Evolutionary conservation across 1,140 invertebrate genomes (phyloP), one percentile per base, ranked within the genome.

Genomic region (Schmidtea mediterranea): DNA sequence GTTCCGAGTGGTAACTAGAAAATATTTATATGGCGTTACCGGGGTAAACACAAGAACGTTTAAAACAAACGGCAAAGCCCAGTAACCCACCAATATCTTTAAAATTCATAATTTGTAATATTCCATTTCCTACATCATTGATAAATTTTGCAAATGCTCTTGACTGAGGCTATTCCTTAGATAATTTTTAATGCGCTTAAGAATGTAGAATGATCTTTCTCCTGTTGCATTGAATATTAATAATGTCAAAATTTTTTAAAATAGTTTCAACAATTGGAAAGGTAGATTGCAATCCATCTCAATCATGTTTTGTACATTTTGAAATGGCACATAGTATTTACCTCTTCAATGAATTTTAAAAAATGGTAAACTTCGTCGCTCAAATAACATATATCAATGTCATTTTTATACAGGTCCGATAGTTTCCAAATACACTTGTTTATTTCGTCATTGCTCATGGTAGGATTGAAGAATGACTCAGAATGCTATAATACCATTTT

Each of bases 71-170:
- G n/a, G n/a, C n/a, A n/a, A n/a, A n/a, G n/a, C n/a, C n/a, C n/a
- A n/a, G n/a, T n/a, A n/a, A n/a, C n/a, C n/a, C n/a, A n/a, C n/a
- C n/a, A n/a, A 51, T 32, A 9, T 51, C 50, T 38, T 53, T 23
- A 46, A 48, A 51, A 43, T 21, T 51, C 39, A 49, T 37, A 43
- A 46, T 40, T 52, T 39, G 18, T 18, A 48, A 52, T 49, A 46
- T 23, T 16, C 52, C 37, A 22, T 46, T 36, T 32, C 58, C 57
- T 41, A 52, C 36, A 56, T 46, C 21, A 56, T 32, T 32, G 26
- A 32, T 32, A 32, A 32, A 32, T 6, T 32, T 32, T 32, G 26
- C 26, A 32, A 32, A 32, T 32, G 26, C 26, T 32, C 26, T 32
- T 32, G 26, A 32, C 26, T 10, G 10, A 32, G 26, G 10, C 10